Evolutionary conservation across 2,113 vertebrate species (phyloP).

Genomic region (Paedocypris sp.): DNA sequence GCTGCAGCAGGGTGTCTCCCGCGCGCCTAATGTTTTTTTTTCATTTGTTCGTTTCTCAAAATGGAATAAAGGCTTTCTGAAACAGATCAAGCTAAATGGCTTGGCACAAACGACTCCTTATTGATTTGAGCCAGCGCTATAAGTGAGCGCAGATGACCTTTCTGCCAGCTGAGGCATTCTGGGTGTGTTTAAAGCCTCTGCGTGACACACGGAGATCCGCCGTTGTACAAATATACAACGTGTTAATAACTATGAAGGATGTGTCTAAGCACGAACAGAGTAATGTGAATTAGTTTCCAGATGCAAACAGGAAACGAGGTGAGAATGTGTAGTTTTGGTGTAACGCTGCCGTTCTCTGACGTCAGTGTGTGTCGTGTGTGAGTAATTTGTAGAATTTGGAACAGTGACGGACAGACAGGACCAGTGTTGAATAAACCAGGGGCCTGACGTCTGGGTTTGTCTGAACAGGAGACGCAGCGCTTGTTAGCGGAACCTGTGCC

Average conservation of each 20-base stretch:
- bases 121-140: neutral
- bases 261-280: too few species aligned
- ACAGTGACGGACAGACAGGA: too few species aligned
- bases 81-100: neutral
- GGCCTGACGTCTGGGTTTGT: neutral
- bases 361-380: neutral
- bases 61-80: neutral
- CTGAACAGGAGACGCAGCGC: constrained; percentile 85
- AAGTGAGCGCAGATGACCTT: neutral
- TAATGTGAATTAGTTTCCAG: too few species aligned
- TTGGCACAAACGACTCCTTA: neutral
- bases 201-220: neutral
- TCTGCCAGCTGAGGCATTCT: neutral
- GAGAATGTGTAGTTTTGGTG: too few species aligned
- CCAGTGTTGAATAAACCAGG: too few species aligned
- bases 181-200: constrained; percentile 4
- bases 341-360: neutral
- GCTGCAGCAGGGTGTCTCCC: constrained; percentile 7
- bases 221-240: too few species aligned
- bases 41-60: neutral
- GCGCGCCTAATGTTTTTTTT: neutral
- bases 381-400: too few species aligned
- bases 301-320: neutral
- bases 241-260: too few species aligned
- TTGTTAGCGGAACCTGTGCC: constrained; percentile 92